These are phyloP conservation scores for Coptodon rendalli DNA, from an alignment of 2,113 vertebrate genomes.

Conservation along the genomic window DNA sequence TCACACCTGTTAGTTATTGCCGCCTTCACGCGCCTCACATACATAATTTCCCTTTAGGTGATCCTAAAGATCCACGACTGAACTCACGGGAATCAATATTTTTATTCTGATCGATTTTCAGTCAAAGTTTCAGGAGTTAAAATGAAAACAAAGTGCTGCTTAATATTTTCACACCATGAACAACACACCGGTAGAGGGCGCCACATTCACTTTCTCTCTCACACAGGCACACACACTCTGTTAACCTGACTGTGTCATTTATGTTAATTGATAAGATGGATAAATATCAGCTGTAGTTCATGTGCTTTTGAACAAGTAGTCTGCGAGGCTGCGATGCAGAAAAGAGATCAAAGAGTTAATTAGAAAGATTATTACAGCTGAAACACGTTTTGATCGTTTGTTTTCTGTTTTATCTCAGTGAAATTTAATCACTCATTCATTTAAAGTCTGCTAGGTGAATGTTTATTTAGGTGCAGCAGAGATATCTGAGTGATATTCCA, in stretches of 20 bases:
- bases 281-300: background rate
- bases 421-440: background rate
- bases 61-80: background rate
- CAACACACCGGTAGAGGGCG: background rate
- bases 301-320: background rate
- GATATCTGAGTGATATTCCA: background rate
- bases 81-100: background rate
- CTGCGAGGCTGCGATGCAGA: fast-evolving
- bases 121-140: background rate
- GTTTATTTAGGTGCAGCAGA: background rate
- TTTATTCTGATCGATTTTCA: background rate
- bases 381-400: fast-evolving
- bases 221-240: fast-evolving
- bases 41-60: background rate
- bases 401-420: background rate
- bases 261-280: background rate
- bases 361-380: background rate
- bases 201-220: background rate
- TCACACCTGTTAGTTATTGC: background rate
- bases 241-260: background rate
- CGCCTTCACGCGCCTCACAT: background rate
- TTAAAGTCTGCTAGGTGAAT: background rate
- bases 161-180: background rate
- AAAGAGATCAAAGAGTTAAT: fast-evolving
- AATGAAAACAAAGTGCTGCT: background rate